A percentile compares a stretch with the other conserved stretches of the same genome.
Evolutionary conservation across 2,888 invertebrate species (phyloP).

Genomic region (Catonia carolina): DNA sequence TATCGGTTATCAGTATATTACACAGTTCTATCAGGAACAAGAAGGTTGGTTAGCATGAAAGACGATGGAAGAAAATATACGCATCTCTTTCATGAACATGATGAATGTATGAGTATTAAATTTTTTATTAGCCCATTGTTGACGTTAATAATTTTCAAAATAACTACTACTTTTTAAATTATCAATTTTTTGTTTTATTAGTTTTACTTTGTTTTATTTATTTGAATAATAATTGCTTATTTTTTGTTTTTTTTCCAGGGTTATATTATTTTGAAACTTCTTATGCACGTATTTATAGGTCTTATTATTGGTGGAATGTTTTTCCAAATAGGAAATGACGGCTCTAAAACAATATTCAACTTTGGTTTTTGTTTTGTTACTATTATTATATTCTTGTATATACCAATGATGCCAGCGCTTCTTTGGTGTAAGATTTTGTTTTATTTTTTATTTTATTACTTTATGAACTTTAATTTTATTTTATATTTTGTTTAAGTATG

Average conservation of each 20-base stretch:
- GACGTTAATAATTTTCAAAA: no score
- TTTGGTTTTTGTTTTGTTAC: conserved; percentile 79
- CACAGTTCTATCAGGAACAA: no score
- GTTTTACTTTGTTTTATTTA: conserved; percentile 15
- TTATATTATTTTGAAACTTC: conserved; percentile 62
- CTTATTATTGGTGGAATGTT: conserved; percentile 63
- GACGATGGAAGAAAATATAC: no score
- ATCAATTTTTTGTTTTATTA: no score
- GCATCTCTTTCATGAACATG: no score
- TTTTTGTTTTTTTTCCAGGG: conserved; percentile 47
- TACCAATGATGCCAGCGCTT: conserved; percentile 75
- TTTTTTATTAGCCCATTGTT: no score
- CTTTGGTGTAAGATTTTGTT: conserved; percentile 59
- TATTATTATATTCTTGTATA: conserved; percentile 69
- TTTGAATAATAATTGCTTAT: no score
- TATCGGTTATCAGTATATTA: no score
- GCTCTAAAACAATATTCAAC: conserved; percentile 73
- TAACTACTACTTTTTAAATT: no score
- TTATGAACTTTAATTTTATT: conserved; percentile 12
- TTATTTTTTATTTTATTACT: conserved; percentile 8
- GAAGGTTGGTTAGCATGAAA: no score
- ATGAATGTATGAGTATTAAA: no score
- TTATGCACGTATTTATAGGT: conserved; percentile 61
- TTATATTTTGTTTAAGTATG: no score
- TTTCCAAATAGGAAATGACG: conserved; percentile 68